Conservation (phyloP, 2,797 vertebrate genomes). For the Enteromius paludinosus region DNA sequence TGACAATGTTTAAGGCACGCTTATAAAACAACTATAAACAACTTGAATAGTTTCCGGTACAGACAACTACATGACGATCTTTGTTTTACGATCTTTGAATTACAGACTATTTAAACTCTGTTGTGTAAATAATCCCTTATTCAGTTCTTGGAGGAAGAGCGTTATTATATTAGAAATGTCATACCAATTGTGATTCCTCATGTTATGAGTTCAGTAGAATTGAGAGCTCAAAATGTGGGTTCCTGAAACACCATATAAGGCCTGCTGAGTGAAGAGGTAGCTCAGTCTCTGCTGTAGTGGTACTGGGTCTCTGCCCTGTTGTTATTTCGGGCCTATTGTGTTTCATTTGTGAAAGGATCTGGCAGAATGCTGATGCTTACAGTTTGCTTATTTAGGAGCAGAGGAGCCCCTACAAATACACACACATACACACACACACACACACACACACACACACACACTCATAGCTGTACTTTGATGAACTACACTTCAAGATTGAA, state of each 20-base stretch:
- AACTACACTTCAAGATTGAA: slow-evolving; percentile 15
- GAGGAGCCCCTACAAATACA: slow-evolving; percentile 26
- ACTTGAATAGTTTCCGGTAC: background rate
- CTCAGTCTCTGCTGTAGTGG: slow-evolving; percentile 64
- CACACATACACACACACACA: slow-evolving; percentile 23
- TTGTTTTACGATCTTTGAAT: no score
- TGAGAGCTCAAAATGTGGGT: background rate
- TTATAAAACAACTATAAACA: no score
- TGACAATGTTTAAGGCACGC: background rate
- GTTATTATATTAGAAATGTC: background rate
- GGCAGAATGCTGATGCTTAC: slow-evolving; percentile 77
- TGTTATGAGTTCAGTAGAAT: background rate
- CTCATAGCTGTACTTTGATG: slow-evolving; percentile 31
- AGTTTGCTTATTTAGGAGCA: slow-evolving; percentile 61
- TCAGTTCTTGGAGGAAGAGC: background rate
- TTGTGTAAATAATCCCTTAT: background rate
- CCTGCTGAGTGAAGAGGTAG: background rate
- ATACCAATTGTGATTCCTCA: background rate
- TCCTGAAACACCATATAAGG: slow-evolving; percentile 14
- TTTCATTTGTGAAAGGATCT: slow-evolving; percentile 65
- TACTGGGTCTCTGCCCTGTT: slow-evolving; percentile 68
- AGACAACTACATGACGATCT: no score
- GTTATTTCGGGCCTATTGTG: slow-evolving; percentile 73
- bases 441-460: slow-evolving; percentile 7
- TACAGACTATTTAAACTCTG: no score